phyloP scores from a whole-genome alignment of 1,140 invertebrate species.

The Drosophila bocqueti region DNA sequence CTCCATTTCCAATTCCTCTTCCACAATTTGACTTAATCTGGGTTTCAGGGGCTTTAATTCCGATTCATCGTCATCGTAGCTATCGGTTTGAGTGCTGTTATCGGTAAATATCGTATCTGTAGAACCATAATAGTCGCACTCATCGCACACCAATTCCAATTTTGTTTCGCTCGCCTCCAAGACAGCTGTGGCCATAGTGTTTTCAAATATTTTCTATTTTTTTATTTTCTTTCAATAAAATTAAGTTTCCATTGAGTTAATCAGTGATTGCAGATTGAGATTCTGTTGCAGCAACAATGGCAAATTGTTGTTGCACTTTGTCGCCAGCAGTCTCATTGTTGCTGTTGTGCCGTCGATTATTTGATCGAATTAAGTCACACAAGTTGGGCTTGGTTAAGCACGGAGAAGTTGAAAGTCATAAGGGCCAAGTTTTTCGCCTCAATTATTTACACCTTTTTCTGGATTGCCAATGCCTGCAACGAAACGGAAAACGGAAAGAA shows the following conservation, averaged over 20 bases:
- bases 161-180: constrained; percentile 48
- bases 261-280: constrained; percentile 27
- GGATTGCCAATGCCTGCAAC: constrained; percentile 48
- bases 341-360: constrained; percentile 12
- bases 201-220: neutral
- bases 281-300: constrained; percentile 28
- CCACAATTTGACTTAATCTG: constrained; percentile 50
- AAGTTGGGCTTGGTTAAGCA: constrained; percentile 10
- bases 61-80: constrained; percentile 41
- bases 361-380: constrained; percentile 17
- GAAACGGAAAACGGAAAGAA: constrained; percentile 34
- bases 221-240: constrained; percentile 3
- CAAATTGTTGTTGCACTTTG: constrained; percentile 19
- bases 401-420: constrained; percentile 16
- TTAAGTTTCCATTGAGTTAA: neutral
- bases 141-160: constrained; percentile 59
- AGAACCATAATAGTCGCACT: constrained; percentile 62
- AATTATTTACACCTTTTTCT: constrained; percentile 52
- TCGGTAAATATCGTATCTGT: constrained; percentile 62
- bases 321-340: constrained; percentile 27
- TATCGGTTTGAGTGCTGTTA: constrained; percentile 71
- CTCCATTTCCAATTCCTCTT: constrained; percentile 52
- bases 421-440: constrained; percentile 38
- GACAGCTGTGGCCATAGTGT: constrained; percentile 68
- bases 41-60: constrained; percentile 30